phyloP scores from a whole-genome alignment of 1,140 invertebrate species.

The Hyles euphorbiae region DNA sequence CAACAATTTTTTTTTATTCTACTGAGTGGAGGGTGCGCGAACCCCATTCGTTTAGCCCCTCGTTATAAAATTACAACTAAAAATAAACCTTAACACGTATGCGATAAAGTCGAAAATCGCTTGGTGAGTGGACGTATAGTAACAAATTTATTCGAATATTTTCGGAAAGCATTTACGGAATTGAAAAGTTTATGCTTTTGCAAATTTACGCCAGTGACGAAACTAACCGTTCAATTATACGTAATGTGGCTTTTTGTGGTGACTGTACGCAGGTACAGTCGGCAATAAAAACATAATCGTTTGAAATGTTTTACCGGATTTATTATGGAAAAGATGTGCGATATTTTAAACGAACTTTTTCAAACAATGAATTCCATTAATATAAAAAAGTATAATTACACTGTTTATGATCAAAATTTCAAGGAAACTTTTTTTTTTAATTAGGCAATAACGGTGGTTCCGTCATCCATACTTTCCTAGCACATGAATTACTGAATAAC shows the following conservation, averaged over 20 bases:
- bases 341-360: too few relatives aligned
- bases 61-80: conserved; percentile 4
- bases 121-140: conserved; percentile 10
- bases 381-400: too few relatives aligned
- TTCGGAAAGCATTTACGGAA: conserved; percentile 44
- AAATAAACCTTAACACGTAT: conserved; percentile 12
- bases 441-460: too few relatives aligned
- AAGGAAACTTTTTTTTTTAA: too few relatives aligned
- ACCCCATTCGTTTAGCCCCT: conserved; percentile 29
- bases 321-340: too few relatives aligned
- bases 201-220: conserved; percentile 15
- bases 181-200: conserved; percentile 35
- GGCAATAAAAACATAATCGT: neutral
- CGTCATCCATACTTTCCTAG: too few relatives aligned
- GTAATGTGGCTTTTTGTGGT: neutral
- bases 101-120: conserved; percentile 2
- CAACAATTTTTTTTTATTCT: conserved; percentile 42
- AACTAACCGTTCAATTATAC: neutral
- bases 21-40: conserved; percentile 12
- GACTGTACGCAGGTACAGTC: neutral
- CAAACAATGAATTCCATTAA: too few relatives aligned
- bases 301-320: too few relatives aligned
- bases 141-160: conserved; percentile 27
- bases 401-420: too few relatives aligned
- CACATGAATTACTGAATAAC: too few relatives aligned